phyloP scores from a whole-genome alignment of 2,113 vertebrate species.

The Calidris pygmaea region DNA sequence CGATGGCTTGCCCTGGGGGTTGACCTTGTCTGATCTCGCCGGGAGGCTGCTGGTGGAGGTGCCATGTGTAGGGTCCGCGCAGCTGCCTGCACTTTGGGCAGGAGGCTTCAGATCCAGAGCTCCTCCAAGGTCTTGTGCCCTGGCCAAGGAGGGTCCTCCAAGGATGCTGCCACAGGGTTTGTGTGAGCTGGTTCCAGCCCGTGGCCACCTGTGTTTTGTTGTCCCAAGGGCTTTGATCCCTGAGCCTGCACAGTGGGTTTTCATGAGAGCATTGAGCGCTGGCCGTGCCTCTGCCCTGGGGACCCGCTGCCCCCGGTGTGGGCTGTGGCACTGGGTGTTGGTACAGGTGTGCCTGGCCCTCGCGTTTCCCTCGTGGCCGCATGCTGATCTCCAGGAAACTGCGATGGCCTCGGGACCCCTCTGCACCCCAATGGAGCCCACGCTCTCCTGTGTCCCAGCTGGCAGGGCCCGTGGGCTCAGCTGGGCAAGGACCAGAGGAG shows the following conservation, averaged over 20 bases:
- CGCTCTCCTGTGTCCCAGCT: rapidly evolving
- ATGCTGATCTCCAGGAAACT: background rate
- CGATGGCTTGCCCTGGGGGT: background rate
- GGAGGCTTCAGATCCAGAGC: background rate
- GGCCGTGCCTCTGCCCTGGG: rapidly evolving
- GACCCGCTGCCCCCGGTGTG: rapidly evolving
- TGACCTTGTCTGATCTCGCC: background rate
- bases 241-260: rapidly evolving
- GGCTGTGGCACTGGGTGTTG: rapidly evolving
- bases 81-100: background rate
- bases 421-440: rapidly evolving
- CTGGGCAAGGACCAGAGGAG: rapidly evolving
- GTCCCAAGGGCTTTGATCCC: rapidly evolving
- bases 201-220: background rate
- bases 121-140: background rate
- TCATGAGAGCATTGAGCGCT: rapidly evolving
- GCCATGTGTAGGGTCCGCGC: rapidly evolving
- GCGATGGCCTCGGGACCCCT: background rate
- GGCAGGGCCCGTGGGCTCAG: rapidly evolving
- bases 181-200: rapidly evolving
- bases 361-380: background rate
- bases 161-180: background rate
- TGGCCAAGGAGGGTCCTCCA: background rate
- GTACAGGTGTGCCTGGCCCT: background rate
- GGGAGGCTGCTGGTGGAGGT: background rate